Conservation (phyloP, 2,888 invertebrate species). For the Hymenopus coronatus region DNA sequence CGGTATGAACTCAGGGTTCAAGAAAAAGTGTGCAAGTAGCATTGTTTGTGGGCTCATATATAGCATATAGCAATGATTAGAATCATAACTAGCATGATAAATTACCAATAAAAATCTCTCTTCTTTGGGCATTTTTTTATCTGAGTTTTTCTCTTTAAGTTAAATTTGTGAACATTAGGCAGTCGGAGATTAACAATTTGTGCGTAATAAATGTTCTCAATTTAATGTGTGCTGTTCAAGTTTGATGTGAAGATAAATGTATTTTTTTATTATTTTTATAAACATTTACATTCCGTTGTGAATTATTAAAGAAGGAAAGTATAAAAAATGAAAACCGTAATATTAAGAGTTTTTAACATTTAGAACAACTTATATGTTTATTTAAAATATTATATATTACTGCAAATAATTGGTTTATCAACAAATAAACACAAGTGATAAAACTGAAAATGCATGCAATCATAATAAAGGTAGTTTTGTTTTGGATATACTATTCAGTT, state of each 20-base stretch:
- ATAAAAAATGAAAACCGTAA: neutral
- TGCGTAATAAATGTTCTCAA: neutral
- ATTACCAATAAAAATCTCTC: no score
- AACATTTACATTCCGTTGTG: neutral
- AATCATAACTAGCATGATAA: no score
- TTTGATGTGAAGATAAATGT: neutral
- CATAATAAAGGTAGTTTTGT: neutral
- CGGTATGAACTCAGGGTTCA: no score
- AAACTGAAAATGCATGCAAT: neutral
- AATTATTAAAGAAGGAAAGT: neutral
- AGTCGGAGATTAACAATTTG: neutral
- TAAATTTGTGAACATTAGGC: neutral
- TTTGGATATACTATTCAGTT: neutral
- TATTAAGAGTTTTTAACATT: neutral
- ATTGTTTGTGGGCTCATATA: no score
- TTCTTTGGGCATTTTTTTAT: no score
- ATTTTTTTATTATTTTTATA: neutral
- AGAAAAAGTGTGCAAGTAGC: no score
- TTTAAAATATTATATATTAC: neutral
- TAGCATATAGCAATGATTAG: no score
- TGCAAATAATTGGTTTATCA: neutral
- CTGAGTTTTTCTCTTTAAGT: neutral
- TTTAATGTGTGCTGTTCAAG: neutral
- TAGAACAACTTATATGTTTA: neutral
- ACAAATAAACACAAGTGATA: neutral